Conservation (phyloP, 2,888 invertebrate species). For the Acleris holmiana region DNA sequence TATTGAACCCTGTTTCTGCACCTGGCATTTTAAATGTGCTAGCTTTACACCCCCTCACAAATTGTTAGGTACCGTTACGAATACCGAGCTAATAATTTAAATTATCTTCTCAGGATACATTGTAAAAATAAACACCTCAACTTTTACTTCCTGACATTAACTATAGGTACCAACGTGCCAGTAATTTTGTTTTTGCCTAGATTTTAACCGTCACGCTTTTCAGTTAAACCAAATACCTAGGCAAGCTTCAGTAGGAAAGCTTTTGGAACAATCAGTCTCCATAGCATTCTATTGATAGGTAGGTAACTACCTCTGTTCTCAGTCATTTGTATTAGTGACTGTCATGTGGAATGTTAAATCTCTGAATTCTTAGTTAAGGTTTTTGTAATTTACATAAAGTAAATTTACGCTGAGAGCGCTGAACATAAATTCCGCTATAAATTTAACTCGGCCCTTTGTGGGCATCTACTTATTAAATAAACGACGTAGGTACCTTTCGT, state of each 20-base stretch:
- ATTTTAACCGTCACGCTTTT: neutral
- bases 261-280: too few relatives aligned
- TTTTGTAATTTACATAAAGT: too few relatives aligned
- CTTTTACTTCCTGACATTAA: slow-evolving; percentile 45
- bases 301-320: too few relatives aligned
- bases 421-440: neutral
- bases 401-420: too few relatives aligned
- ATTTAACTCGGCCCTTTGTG: neutral
- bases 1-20: slow-evolving; percentile 61
- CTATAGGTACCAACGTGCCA: slow-evolving; percentile 41
- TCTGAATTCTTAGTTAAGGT: too few relatives aligned
- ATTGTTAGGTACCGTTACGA: slow-evolving; percentile 27
- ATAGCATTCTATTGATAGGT: too few relatives aligned
- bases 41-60: slow-evolving; percentile 45
- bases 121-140: slow-evolving; percentile 55
- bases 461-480: neutral
- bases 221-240: too few relatives aligned
- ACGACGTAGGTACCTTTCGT: neutral
- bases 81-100: slow-evolving; percentile 39
- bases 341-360: too few relatives aligned
- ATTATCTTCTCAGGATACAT: slow-evolving; percentile 55
- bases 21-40: slow-evolving; percentile 50
- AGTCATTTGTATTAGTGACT: too few relatives aligned
- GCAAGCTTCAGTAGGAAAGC: too few relatives aligned
- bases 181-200: slow-evolving; percentile 42